Base-by-base conservation (phyloP, 2,113 vertebrate genomes). In the Prochilodus magdalenae region DNA sequence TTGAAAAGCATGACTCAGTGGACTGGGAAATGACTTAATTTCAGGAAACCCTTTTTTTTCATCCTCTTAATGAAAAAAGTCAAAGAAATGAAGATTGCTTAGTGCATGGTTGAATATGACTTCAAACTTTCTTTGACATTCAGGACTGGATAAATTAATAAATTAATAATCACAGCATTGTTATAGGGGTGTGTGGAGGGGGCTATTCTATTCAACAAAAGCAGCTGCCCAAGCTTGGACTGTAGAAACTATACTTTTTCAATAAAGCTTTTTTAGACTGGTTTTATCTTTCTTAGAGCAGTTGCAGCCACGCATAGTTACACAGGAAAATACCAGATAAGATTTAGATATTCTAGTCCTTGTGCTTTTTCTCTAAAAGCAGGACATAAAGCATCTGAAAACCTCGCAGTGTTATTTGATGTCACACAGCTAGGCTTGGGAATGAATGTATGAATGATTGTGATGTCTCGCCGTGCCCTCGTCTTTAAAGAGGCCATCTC, bases 31-130 rank as follows among this genome's bases (percentile, higher is more conserved):
- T 82, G 82, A 76, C 85, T 80, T 83, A 63, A 87, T 89, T 89
- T 85, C n/a, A 88, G 80, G 72, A 60, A 87, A 86, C 74, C 36
- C 60, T 77, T 87, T 91, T n/a, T 86, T 49, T 75, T 75, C 49
- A 49, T 77, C 26, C 71, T 73, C 87, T 86, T 88, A 90, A n/a
- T n/a, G n/a, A n/a, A n/a, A n/a, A n/a, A n/a, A n/a, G n/a, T n/a
- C n/a, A n/a, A 92, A 89, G 85, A 90, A 82, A 90, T 78, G 73
- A 81, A 20, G 87, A 89, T 89, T 79, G 80, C 75, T 77, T 88
- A 36, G 81, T 78, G 87, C 86, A 73, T 83, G 76, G 80, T 88
- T 87, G 88, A 82, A 89, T 87, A 88, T 80, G 88, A 83, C 53
- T 70, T 84, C 24, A 83, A 57, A 84, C 90, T 75, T 85, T 60